Base-by-base conservation (phyloP, 2,797 vertebrate genomes). In the Brachyalestes nurse region DNA sequence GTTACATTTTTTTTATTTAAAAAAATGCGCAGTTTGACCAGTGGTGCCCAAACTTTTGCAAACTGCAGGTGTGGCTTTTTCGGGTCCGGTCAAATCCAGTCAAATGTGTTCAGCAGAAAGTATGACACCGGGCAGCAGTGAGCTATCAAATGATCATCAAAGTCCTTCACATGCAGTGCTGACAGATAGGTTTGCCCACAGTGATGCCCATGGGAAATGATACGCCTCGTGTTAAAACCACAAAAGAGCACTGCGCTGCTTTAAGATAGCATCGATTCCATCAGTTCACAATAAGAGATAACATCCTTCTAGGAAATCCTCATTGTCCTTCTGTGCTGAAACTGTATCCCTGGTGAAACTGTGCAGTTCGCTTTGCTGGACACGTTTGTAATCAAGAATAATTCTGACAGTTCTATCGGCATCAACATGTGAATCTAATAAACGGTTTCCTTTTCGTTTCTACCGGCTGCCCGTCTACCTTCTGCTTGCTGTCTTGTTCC, bases 351-450 rank as follows among this genome's bases (percentile, higher is more conserved):
- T 71, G 71, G 80, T 82, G 81, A 86, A 88, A 81, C 74, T 72
- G 77, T 76, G 80, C 71, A 79, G 77, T 72, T 66, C 57, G 75
- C 60, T 71, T 49, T 78, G 65, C 84, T 74, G 82, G 80, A 80
- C 62, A 82, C 82, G 69, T 65, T 83, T 88, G 88, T 87, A 88
- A 66, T 86, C 83, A 84, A 55, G 57, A 86, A 82, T 57, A 25
- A 83, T 72, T 28, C 74, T 86, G 87, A 91, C 91, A 91, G 85
- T 82, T 45, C 34, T 71, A 4, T 71, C 85, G 73, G 72, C 73
- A 86, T 86, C 89, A 84, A 90, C 88, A 90, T 80, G 69, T 88
- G 89, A 91, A 87, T 85, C 78, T 78, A 90, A 91, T 91, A 91
- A 90, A 93, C 78, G 14, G 16, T n/a, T 76, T 85, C 75, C 83